Conservation (phyloP, 2,113 vertebrate species). For the Dissostichus mawsoni region DNA sequence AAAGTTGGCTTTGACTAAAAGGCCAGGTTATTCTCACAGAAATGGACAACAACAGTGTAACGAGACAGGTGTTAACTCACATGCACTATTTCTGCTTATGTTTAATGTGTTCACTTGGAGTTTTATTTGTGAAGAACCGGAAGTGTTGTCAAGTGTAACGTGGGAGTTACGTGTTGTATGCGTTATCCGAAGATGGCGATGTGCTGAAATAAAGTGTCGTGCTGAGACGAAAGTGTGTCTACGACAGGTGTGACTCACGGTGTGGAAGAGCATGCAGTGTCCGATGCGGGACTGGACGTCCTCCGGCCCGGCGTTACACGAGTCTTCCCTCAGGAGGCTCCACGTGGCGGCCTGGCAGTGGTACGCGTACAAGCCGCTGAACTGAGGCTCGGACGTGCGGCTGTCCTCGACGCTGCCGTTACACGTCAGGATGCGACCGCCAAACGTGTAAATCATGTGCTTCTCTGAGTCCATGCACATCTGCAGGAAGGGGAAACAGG, state of each 20-base stretch:
- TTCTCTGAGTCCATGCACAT: conserved; percentile 99
- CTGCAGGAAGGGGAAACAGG: conserved; percentile 74
- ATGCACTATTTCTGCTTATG: no score
- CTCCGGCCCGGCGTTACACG: conserved; percentile 97
- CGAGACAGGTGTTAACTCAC: no score
- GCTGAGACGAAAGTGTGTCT: no score
- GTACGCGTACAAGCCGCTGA: conserved; percentile 96
- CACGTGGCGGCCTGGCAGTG: conserved; percentile 92
- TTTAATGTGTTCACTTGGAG: no score
- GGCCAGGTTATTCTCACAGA: no score
- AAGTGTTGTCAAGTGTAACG: no score
- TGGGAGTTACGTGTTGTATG: no score
- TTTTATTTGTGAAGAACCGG: no score
- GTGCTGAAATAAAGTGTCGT: no score
- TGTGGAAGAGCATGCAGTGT: conserved; percentile 99
- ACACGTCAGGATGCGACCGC: conserved; percentile 96
- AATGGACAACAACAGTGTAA: not conserved
- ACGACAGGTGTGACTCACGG: conserved; percentile 59
- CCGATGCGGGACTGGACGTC: conserved; percentile 98
- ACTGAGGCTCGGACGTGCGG: conserved; percentile 95
- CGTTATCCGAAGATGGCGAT: no score
- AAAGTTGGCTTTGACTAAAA: no score
- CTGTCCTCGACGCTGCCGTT: conserved; percentile 96
- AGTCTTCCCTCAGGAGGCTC: conserved; percentile 97
- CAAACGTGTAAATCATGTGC: conserved; percentile 99